Conservation (phyloP, 2,113 vertebrate genomes). For the Mesitornis unicolor region DNA sequence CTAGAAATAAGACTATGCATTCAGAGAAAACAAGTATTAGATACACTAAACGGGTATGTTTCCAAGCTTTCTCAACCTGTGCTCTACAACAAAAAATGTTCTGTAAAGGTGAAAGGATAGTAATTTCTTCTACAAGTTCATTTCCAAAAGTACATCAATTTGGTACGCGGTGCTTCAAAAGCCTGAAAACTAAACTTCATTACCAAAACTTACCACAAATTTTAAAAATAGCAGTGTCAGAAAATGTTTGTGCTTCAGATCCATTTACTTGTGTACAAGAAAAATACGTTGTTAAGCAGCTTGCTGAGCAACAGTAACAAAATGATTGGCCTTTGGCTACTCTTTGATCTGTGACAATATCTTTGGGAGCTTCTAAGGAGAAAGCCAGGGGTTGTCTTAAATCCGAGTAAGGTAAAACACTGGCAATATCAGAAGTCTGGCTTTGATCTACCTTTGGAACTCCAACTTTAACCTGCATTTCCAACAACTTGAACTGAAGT, state of each 20-base stretch:
- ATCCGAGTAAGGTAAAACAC: background rate
- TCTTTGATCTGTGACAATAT: background rate
- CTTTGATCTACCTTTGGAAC: background rate
- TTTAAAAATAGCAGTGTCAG: background rate
- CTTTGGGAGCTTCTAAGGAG: background rate
- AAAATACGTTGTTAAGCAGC: conserved; percentile 12
- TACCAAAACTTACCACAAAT: background rate
- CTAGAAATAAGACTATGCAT: background rate
- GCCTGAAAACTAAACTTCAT: background rate
- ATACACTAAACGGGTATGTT: rapidly evolving
- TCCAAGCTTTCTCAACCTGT: background rate
- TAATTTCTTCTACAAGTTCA: background rate
- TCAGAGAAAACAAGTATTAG: background rate
- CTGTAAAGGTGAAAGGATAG: background rate
- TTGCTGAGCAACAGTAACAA: conserved; percentile 19
- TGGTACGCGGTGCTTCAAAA: background rate
- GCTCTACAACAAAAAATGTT: background rate
- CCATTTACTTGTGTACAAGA: background rate
- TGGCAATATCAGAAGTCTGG: background rate
- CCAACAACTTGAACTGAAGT: background rate
- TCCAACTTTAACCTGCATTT: background rate
- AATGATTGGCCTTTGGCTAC: conserved; percentile 2
- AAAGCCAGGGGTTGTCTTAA: conserved; percentile 2
- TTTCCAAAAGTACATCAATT: background rate
- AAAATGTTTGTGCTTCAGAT: background rate